Evolutionary conservation across 2,888 invertebrate species (phyloP), one percentile per base, ranked within the genome.

Genomic region (Caenorhabditis zanzibari): DNA sequence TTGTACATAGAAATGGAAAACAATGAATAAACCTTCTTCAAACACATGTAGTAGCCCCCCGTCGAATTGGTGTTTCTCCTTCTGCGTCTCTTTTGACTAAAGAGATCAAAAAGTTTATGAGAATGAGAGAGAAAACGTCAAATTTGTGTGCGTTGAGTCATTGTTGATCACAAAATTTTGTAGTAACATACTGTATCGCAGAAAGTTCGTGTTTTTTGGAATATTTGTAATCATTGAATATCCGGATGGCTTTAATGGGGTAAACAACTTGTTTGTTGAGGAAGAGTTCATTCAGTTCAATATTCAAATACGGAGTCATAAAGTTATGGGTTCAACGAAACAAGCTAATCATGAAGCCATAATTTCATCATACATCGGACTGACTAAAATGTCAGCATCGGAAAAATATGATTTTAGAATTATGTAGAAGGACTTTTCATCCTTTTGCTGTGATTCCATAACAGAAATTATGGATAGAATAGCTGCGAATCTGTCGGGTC

Each of bases 71-170:
- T 19, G 49, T 69, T 69, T 38, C 26, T 41, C 38, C 0, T 38
- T 26, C 72, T 72, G 49, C 59, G 72, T 72, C 72, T 72, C 61
- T 72, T 24, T 26, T 41, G 61, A 52, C 61, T 61, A n/a, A 72
- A 49, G 47, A 61, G 72, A 61, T 24, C 54, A 69, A 69, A 69
- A 69, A 28, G 68, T 69, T 26, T 24, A 12, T 5, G 52, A n/a
- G 19, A 54, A 54, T 16, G 10, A 54, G 54, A 41, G 9, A 32
- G 22, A 68, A 14, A 35, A 47, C 38, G 68, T 24, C 24, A 47
- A 10, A 54, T 35, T 24, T 52, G 22, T 56, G 68, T 69, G 54
- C 6, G 6, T 69, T 69, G 68, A 69, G 54, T 69, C 68, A 69
- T 56, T 24, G 22, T 26, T 56, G 56, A 41, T 26, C 69, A 69